phyloP scores from a whole-genome alignment of 2,888 invertebrate species.

The Leucophenga maculata region DNA sequence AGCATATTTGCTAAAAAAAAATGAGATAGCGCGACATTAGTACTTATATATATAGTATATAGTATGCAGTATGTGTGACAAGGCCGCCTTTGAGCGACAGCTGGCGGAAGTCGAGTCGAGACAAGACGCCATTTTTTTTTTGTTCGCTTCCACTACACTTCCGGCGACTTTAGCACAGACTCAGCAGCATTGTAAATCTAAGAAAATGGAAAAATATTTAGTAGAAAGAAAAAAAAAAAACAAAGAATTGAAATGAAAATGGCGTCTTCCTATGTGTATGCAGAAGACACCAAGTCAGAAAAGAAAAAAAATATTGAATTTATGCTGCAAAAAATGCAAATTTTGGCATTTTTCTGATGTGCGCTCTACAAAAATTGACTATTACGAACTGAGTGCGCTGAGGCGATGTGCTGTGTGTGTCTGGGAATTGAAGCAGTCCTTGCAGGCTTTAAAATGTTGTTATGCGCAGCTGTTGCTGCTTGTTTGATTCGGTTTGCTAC shows the following conservation, averaged over 20 bases:
- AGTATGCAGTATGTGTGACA: neutral
- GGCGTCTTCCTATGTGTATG: neutral
- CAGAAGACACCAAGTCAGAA: conserved; percentile 22
- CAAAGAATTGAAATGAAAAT: too few species aligned
- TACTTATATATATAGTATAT: too few species aligned
- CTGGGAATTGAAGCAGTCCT: too few species aligned
- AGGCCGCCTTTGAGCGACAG: neutral
- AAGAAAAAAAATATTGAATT: conserved; percentile 57
- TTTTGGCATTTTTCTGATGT: conserved; percentile 37
- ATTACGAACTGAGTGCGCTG: neutral
- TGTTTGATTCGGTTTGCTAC: conserved; percentile 18
- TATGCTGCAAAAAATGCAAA: conserved; percentile 63
- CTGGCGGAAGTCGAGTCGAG: neutral
- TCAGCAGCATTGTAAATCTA: too few species aligned
- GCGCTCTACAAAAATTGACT: neutral
- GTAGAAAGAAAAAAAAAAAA: conserved; percentile 8
- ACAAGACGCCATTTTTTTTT: too few species aligned
- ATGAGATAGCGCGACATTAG: too few species aligned
- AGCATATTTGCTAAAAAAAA: too few species aligned
- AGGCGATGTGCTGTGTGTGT: neutral
- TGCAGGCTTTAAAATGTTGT: neutral
- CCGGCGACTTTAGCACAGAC: too few species aligned
- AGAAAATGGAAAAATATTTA: conserved; percentile 28
- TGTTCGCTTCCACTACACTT: too few species aligned
- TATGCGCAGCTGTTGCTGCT: conserved; percentile 17